Evolutionary conservation across 1,140 invertebrate species (phyloP), one percentile per base, ranked within the genome.

Genomic region (Drosophila neocordata): DNA sequence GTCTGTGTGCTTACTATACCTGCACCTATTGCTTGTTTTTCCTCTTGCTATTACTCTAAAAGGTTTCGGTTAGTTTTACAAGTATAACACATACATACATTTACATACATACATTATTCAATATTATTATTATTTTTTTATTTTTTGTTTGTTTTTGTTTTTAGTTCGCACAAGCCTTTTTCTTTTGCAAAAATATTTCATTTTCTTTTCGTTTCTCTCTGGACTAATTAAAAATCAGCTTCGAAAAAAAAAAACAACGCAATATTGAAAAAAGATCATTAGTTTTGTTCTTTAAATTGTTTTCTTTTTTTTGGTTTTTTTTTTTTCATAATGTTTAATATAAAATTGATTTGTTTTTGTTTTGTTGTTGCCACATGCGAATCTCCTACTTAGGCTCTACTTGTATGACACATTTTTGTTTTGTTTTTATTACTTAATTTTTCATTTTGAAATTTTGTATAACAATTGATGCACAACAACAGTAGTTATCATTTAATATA

Each of bases 381-480:
- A 48, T 48, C 41, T 48, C 41, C 41, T 48, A 48, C 41, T 48
- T 48, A 48, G 41, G 41, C 41, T 48, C 41, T 48, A 48, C 41
- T 48, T 20, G 65, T 74, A 74, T 75, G 64, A 75, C 73, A 75
- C 73, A 68, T 61, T 74, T 12, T 48, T 48, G 41, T 7, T 44
- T 44, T 44, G 8, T 48, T 44, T 60, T 44, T 38, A 35, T 59
- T 57, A 37, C 62, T 61, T 68, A 71, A 38, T 72, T 71, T 69
- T 77, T 55, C 62, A 60, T 57, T 69, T 82, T 31, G 5, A 31
- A 31, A 6, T 31, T 51, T 66, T 82, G 74, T 78, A 80, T 83
- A 83, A 83, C 74, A 85, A 60, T 68, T 48, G 41, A 48, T 87
- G 77, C 73, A 64, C 71, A 67, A 81, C 81, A 80, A 74, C 72